Conservation (phyloP, 2,113 vertebrate genomes). For the Myotis yumanensis region DNA sequence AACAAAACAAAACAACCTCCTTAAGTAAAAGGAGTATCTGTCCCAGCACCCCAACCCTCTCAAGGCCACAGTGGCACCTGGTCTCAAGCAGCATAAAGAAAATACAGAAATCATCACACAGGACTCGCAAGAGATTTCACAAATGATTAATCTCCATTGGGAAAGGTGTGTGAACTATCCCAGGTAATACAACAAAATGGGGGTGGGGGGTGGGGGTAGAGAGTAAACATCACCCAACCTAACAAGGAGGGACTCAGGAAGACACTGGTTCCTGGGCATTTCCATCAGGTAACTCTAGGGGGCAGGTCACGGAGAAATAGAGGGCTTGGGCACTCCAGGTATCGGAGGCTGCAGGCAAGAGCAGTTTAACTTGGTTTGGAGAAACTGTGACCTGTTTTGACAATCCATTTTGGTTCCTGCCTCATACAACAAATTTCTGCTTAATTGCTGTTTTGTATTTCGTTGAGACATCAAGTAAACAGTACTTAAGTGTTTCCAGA, state of each 20-base stretch:
- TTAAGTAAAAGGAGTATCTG: background rate
- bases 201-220: too few species aligned
- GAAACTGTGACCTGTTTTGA: slow-evolving; percentile 54
- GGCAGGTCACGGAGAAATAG: background rate
- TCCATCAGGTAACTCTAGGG: slow-evolving; percentile 6
- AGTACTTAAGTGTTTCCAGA: slow-evolving; percentile 82
- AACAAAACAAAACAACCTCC: background rate
- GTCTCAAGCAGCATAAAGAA: background rate
- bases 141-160: slow-evolving; percentile 47
- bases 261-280: background rate
- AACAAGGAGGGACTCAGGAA: background rate
- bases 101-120: background rate
- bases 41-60: background rate
- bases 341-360: background rate
- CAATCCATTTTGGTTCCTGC: slow-evolving; percentile 62
- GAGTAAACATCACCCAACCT: background rate
- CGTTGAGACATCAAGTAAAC: slow-evolving; percentile 78
- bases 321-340: background rate
- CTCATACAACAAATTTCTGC: slow-evolving; percentile 78
- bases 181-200: background rate
- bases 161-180: slow-evolving; percentile 37
- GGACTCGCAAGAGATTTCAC: background rate
- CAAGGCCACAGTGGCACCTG: background rate
- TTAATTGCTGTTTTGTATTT: slow-evolving; percentile 82
- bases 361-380: slow-evolving; percentile 27